phyloP scores from a whole-genome alignment of 2,113 vertebrate species.

The Erinaceus europaeus region DNA sequence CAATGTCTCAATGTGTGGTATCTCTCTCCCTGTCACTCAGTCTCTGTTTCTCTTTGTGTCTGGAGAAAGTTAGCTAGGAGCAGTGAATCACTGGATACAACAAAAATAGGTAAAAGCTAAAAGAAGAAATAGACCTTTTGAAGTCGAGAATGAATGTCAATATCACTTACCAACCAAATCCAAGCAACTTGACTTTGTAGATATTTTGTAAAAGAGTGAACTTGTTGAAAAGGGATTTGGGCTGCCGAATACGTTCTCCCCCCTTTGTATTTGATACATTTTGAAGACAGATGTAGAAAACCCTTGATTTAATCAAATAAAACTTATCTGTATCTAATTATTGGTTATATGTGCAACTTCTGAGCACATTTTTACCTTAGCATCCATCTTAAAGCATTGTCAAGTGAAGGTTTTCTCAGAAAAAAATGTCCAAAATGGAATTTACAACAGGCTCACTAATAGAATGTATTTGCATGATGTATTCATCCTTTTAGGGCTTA shows the following conservation, averaged over 20 bases:
- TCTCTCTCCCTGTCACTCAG: too few species aligned
- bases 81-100: too few species aligned
- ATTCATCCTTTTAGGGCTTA: conserved; percentile 52
- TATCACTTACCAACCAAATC: background rate
- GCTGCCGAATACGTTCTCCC: background rate
- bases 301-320: conserved; percentile 32
- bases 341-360: background rate
- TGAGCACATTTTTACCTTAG: conserved; percentile 35
- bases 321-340: background rate
- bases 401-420: conserved; percentile 36
- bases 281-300: conserved; percentile 30
- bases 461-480: conserved; percentile 55
- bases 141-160: background rate
- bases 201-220: background rate
- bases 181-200: background rate
- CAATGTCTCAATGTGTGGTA: too few species aligned
- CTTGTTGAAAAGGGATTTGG: conserved; percentile 1
- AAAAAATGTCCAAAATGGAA: conserved; percentile 58
- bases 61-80: too few species aligned
- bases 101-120: background rate
- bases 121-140: background rate
- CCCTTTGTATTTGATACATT: background rate
- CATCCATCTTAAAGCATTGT: conserved; percentile 44
- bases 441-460: conserved; percentile 63
- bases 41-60: too few species aligned